Evolutionary conservation across 2,113 vertebrate genomes (phyloP), one percentile per base, ranked within the genome.

Genomic region (Lophius piscatorius): DNA sequence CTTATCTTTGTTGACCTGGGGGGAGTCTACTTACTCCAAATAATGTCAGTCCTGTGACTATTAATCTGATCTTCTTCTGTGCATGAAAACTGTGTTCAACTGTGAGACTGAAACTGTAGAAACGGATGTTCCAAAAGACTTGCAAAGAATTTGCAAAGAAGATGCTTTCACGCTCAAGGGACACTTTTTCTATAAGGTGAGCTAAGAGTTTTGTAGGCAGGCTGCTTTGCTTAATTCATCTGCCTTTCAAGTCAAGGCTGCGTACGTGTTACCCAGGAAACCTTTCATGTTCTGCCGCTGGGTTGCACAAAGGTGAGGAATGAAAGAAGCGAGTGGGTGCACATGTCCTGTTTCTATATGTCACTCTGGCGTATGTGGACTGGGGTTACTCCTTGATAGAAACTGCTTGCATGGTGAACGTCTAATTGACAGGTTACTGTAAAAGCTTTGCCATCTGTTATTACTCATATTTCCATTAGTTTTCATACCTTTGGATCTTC

Each of bases 391-490:
- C 22, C 4, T 21, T 5, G 16, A 69, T 62, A 70, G 72, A 67
- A 33, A 52, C 22, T 40, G 4, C 47, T 78, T 70, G 52, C 39
- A 40, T 29, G 24, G 50, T 57, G 45, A 81, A 70, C 40, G 29
- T 49, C 58, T 80, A 55, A 77, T 74, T 74, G 36, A 80, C 79
- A 76, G 69, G 71, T 75, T 59, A 49, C 38, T 18, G 23, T 47
- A 20, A 74, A 55, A 55, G 57, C 55, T 70, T 58, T 28, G 42
- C 70, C 63, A 66, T 56, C 20, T 49, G 22, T 56, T 61, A 70
- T 78, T 63, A 38, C 22, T 38, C 18, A 70, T 76, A 67, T 76
- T 74, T 67, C 60, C 48, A 52, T 78, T 54, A 66, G 48, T 44
- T 33, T 8, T 36, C 44, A 9, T 42, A 57, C 45, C 64, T 70